These are phyloP conservation scores for Conger conger DNA, from an alignment of 2,113 vertebrate species.

Conservation along the genomic window DNA sequence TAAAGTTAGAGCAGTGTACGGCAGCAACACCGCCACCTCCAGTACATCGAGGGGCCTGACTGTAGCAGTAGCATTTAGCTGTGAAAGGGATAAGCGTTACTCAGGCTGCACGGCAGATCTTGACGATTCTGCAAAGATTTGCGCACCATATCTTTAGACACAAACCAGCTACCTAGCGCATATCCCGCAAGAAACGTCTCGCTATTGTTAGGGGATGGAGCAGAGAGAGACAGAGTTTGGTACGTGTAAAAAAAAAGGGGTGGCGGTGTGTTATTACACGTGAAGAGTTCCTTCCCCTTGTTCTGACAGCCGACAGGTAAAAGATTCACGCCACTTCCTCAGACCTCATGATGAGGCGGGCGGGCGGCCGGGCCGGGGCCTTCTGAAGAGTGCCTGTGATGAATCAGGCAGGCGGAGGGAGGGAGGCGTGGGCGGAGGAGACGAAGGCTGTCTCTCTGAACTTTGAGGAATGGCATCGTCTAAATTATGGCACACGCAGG, in stretches of 20 bases:
- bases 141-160: not conserved
- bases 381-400: conserved; percentile 6
- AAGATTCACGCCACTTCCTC: conserved; percentile 15
- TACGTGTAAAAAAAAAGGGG: not conserved
- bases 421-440: not conserved
- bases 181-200: not conserved
- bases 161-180: not conserved
- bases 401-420: not conserved
- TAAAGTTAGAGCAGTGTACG: too few relatives aligned
- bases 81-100: not conserved
- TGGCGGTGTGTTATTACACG: not conserved
- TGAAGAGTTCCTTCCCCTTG: not conserved
- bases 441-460: not conserved
- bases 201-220: conserved; percentile 4
- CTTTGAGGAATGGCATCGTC: not conserved
- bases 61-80: not conserved
- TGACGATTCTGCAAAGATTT: not conserved
- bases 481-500: not conserved
- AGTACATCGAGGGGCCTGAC: not conserved
- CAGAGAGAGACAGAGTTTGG: conserved; percentile 3
- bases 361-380: not conserved
- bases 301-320: not conserved
- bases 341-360: not conserved
- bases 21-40: too few relatives aligned
- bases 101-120: not conserved